A percentile compares a stretch with the other conserved stretches of the same genome.
These are phyloP conservation scores for Xyliphius kryptos DNA, from an alignment of 2,113 vertebrate species.

Conservation along the genomic window DNA sequence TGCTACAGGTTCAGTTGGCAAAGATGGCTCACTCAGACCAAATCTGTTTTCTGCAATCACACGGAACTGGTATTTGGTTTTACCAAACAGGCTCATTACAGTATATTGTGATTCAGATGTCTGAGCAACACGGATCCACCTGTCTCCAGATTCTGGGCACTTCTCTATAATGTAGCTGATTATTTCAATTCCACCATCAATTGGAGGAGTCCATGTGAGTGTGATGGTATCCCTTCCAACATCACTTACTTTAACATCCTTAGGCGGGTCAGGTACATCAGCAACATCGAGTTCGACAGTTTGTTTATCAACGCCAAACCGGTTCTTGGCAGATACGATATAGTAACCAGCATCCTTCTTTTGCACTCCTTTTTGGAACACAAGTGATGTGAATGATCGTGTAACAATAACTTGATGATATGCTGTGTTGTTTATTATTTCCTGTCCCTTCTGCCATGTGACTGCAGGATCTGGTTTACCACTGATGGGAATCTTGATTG, in stretches of 20 bases:
- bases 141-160: slow-evolving; percentile 84
- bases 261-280: slow-evolving; percentile 90
- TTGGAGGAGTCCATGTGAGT: slow-evolving; percentile 86
- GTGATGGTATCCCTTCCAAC: slow-evolving; percentile 88
- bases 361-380: slow-evolving; percentile 90
- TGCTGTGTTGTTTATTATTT: slow-evolving; percentile 87
- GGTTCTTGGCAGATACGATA: slow-evolving; percentile 92
- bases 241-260: slow-evolving; percentile 80
- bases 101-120: slow-evolving; percentile 82
- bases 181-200: slow-evolving; percentile 86
- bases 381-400: slow-evolving; percentile 92
- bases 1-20: slow-evolving; percentile 82
- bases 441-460: slow-evolving; percentile 97
- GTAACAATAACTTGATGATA: slow-evolving; percentile 96
- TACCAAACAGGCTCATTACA: slow-evolving; percentile 90
- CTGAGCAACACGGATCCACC: slow-evolving; percentile 92
- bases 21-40: slow-evolving; percentile 83
- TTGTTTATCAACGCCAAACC: slow-evolving; percentile 94
- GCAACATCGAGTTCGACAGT: slow-evolving; percentile 93
- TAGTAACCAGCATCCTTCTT: slow-evolving; percentile 94
- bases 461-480: slow-evolving; percentile 93
- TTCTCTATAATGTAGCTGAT: slow-evolving; percentile 90
- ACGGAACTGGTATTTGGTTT: slow-evolving; percentile 95
- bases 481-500: slow-evolving; percentile 95
- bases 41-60: slow-evolving; percentile 95